Percentiles rank a stretch among this genome's conserved stretches.
These are phyloP conservation scores for Zenarchopterus dispar DNA, from an alignment of 2,797 vertebrate genomes.

Conservation along the genomic window DNA sequence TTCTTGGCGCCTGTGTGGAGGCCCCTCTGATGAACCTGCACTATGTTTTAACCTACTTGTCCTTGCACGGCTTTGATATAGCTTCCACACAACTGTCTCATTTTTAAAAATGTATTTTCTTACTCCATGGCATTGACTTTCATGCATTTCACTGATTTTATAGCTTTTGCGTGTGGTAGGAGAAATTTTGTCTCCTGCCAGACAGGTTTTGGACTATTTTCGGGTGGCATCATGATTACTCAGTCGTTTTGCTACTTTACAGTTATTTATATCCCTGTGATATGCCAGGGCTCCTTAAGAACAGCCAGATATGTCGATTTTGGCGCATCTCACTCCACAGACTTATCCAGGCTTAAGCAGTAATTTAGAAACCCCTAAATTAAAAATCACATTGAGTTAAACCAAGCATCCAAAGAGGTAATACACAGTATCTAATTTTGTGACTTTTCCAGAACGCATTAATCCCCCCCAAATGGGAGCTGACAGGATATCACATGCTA, in stretches of 20 bases:
- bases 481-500: constrained; percentile 76
- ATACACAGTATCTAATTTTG: constrained; percentile 73
- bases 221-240: constrained; percentile 40
- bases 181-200: background rate
- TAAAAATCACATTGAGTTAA: constrained; percentile 81
- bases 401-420: constrained; percentile 69
- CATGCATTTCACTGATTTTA: constrained; percentile 28
- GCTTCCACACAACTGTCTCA: constrained; percentile 36
- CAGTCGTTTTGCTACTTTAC: constrained; percentile 31
- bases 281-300: constrained; percentile 24
- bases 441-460: constrained; percentile 73
- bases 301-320: constrained; percentile 50
- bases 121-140: constrained; percentile 51
- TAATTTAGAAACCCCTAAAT: constrained; percentile 76
- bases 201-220: constrained; percentile 34
- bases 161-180: constrained; percentile 15
- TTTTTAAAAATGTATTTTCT: constrained; percentile 39
- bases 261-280: constrained; percentile 20
- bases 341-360: constrained; percentile 63
- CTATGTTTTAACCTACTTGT: constrained; percentile 68
- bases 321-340: constrained; percentile 51
- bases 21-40: constrained; percentile 55
- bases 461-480: constrained; percentile 75
- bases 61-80: constrained; percentile 58
- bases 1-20: constrained; percentile 56